Base-by-base conservation (phyloP, 2,797 vertebrate genomes). In the Tokudaia tokunoshimensis region DNA sequence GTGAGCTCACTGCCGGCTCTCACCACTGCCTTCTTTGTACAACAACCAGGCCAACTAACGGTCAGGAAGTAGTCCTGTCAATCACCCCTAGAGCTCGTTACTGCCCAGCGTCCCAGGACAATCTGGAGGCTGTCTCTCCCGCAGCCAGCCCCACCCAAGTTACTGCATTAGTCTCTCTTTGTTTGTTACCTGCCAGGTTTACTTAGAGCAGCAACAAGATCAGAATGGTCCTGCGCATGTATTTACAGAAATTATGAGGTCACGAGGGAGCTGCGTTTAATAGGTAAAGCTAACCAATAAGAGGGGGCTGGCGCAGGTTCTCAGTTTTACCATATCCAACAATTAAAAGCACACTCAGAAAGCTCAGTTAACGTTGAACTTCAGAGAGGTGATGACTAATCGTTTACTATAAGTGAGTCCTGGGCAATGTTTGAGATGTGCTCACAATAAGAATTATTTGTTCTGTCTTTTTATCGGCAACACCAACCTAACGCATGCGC, bases 241-340 rank as follows among this genome's bases (percentile, higher is more conserved):
- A 13, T 93, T 59, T 90, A 19, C 81, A 84, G 85, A 78, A 37
- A 52, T 17, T 37, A 44, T 19, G 80, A 20, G 79, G 20, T n/a
- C 78, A 19, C 19, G 20, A 63, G 50, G 10, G 67, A 80, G 31
- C 41, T 11, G 57, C 75, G 13, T 70, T 83, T 50, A 65, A 41
- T 63, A 91, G 72, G 74, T 37, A 70, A 91, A 95, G 93, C 24
- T 20, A 88, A 91, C 19, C 34, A 67, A 76, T 4, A 47, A 50
- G 14, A 41, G 6, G 6, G 4, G 9, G 15, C 47, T 17, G 24
- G 34, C 12, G 24, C 93, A 89, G 7, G 3, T 22, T 91, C 47
- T 65, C 63, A 31, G 0, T 26, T 1, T 83, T 13, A 90, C n/a
- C 57, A 84, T 22, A 79, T 41, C 75, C 79, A 84, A 94, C 65